phyloP scores from a whole-genome alignment of 2,113 vertebrate species.

The Etheostoma spectabile region DNA sequence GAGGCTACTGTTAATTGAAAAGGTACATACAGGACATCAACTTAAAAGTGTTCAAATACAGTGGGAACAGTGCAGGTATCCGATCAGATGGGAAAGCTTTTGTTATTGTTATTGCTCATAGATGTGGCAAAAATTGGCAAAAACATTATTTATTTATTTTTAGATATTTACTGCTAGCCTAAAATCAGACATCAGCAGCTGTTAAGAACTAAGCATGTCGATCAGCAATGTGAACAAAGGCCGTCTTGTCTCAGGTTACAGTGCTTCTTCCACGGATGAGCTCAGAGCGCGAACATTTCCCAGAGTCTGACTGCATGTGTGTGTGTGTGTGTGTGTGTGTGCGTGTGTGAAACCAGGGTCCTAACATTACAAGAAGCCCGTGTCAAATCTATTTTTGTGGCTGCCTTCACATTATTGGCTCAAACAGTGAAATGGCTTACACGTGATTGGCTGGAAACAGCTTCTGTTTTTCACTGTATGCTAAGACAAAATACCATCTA shows the following conservation, averaged over 20 bases:
- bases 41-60: background rate
- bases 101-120: background rate
- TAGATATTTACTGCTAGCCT: background rate
- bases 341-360: conserved; percentile 14
- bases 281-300: conserved; percentile 60
- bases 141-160: background rate
- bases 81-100: background rate
- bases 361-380: conserved; percentile 54
- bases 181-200: conserved; percentile 20
- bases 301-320: conserved; percentile 10
- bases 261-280: conserved; percentile 45
- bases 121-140: background rate
- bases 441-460: conserved; percentile 34
- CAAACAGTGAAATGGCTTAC: background rate
- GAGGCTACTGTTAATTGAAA: too few relatives aligned
- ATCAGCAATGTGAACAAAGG: conserved; percentile 14
- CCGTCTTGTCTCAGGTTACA: conserved; percentile 41
- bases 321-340: conserved; percentile 21
- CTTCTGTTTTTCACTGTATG: background rate
- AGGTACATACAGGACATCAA: background rate
- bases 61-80: too few relatives aligned
- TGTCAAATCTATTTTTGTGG: conserved; percentile 61
- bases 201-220: background rate
- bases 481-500: background rate
- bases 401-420: conserved; percentile 25